Evolutionary conservation across 2,888 invertebrate genomes (phyloP), one percentile per base, ranked within the genome.

Genomic region (Boloria euphrosyne): DNA sequence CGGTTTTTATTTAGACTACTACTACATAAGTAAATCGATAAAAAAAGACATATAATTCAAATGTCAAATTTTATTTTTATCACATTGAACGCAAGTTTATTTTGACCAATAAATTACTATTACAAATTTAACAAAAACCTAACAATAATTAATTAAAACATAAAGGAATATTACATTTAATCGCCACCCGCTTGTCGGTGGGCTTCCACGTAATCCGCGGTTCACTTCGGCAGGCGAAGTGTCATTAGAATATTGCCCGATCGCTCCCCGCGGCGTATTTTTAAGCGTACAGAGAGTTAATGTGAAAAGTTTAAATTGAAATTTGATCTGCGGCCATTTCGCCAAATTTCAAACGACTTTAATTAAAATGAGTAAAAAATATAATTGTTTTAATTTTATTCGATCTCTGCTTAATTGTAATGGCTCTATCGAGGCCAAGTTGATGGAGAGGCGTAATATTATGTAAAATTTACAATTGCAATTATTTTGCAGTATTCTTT

Each of bases 241-340:
- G 73, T 76, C 76, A 74, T 77, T 77, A 76, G 74, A 73, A 74
- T 73, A 74, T 74, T 67, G 74, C 71, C 69, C 73, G 73, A 76
- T 75, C 67, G 72, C 75, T 84, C 85, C 87, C 85, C 58, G 78
- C 78, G 83, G 87, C 81, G 80, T 83, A 83, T 86, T 88, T 88
- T 85, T 87, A 84, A 79, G 82, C 80, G 69, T 72, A 71, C 74
- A 76, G 79, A 79, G 75, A 73, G 75, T 81, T 87, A 87, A 89
- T 87, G 88, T 75, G 77, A 69, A 78, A 89, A 89, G 80, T 89
- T 89, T 79, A 81, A 86, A 89, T 88, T 89, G 90, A 87, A 89
- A 90, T 89, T 88, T 88, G 90, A 90, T 89, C 79, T 76, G 70
- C 59, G 66, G 68, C 71, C 68, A 74, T 81, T 78, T 64, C 68